Percentiles rank a stretch among this genome's conserved stretches.
These are phyloP conservation scores for Zapus hudsonius DNA, from an alignment of 2,113 vertebrate species.

Conservation along the genomic window DNA sequence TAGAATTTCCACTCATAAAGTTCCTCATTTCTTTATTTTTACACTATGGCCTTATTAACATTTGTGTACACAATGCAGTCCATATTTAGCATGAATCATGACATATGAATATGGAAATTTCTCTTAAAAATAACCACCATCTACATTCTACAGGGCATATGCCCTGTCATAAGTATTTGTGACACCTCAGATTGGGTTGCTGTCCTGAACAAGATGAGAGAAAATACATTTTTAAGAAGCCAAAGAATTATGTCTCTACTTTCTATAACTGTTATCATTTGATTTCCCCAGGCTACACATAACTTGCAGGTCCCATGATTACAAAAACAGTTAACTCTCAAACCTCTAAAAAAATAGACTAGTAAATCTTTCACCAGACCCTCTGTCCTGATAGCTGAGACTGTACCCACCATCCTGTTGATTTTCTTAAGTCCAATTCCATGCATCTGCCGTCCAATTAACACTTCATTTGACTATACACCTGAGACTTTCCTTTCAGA, in stretches of 20 bases:
- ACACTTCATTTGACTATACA: conserved; percentile 65
- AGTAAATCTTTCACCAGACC: not conserved
- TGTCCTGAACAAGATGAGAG: not conserved
- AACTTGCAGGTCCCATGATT: not conserved
- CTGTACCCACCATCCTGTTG: not conserved
- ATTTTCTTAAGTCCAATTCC: conserved; percentile 36
- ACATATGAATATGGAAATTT: not conserved
- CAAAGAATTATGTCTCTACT: not conserved
- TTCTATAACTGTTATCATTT: not conserved
- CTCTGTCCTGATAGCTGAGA: not conserved
- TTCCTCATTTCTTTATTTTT: conserved; percentile 20
- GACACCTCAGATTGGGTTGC: not conserved
- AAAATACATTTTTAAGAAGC: not conserved
- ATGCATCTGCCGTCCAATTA: conserved; percentile 67
- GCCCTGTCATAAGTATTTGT: not conserved
- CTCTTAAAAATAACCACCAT: not conserved
- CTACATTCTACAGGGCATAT: not conserved
- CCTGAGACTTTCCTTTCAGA: conserved; percentile 53
- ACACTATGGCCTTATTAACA: not conserved
- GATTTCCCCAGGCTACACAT: not conserved
- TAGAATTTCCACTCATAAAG: not conserved
- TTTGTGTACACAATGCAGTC: not conserved
- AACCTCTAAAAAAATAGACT: not conserved
- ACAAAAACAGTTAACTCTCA: not conserved
- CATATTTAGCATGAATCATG: not conserved